Evolutionary conservation across 2,113 vertebrate genomes (phyloP), one percentile per base, ranked within the genome.

Genomic region (Menidia beryllina): DNA sequence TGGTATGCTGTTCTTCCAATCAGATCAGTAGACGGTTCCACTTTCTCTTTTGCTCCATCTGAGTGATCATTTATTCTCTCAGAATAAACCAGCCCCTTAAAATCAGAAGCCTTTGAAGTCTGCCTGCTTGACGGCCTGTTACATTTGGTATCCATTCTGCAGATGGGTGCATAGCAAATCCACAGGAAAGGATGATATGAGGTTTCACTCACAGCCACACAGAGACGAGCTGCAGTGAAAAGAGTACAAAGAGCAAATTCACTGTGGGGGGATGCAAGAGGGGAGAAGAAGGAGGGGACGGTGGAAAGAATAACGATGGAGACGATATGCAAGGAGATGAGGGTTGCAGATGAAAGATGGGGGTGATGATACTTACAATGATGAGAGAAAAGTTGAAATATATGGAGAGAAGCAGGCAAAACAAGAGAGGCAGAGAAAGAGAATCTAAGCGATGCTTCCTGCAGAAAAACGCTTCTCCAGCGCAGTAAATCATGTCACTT

Each of bases 401-500:
- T 54, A 12, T 47, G 20, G 21, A 13, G 15, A 21, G 38, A 14
- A 50, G 43, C 19, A 1, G 24, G 47, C 14, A 17, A 14, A 69
- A 52, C 7, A 6, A 19, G 13, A 19, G 54, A 57, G 53, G 7
- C 36, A 69, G 47, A 72, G 72, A 49, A 61, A 6, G 61, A 85
- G 70, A 78, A 47, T 52, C 78, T 86, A 75, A 75, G 15, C 23
- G 52, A 0, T 39, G 48, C 52, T 66, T 69, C 72, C 69, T 38
- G 69, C 56, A 55, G 79, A 53, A 77, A 84, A 43, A 57, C 13
- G 0, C 55, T 24, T 71, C 58, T 56, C 56, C 58, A 38, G 80
- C 45, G 55, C 48, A 68, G 56, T 85, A 79, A 88, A 89, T 89
- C 72, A 81, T 72, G 76, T 88, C 87, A 74, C 69, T 78, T 25